Evolutionary conservation across 2,888 invertebrate genomes (phyloP).

Genomic region (Drosophila nigricruria): DNA sequence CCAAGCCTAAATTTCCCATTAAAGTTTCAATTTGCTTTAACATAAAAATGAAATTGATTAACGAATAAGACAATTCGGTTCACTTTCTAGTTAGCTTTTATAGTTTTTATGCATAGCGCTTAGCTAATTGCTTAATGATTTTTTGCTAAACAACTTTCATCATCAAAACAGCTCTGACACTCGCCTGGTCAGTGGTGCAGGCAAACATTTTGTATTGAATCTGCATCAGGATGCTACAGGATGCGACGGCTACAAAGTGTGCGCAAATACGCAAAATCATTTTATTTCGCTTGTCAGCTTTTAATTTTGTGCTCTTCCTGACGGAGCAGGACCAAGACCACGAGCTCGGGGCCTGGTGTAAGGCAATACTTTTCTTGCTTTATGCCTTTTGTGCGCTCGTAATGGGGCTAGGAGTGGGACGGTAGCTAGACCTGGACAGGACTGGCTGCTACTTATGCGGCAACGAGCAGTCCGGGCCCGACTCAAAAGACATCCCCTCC

Average conservation of each 20-base stretch:
- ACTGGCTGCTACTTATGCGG: constrained; percentile 67
- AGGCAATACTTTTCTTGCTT: constrained; percentile 34
- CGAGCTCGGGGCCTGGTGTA: neutral
- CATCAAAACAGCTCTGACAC: constrained; percentile 5
- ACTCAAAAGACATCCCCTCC: constrained; percentile 54
- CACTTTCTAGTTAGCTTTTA: neutral
- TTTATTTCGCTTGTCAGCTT: constrained; percentile 83
- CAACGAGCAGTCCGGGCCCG: constrained; percentile 20
- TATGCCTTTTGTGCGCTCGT: constrained; percentile 35
- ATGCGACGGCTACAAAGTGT: constrained; percentile 49
- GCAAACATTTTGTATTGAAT: constrained; percentile 56
- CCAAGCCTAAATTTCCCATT: too few species aligned
- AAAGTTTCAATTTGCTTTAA: neutral
- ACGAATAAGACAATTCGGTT: neutral
- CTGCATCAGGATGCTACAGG: constrained; percentile 47
- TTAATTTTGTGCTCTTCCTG: constrained; percentile 73
- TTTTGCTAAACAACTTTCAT: constrained; percentile 6
- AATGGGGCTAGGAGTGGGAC: constrained; percentile 10
- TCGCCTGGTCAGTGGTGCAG: constrained; percentile 30
- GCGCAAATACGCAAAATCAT: constrained; percentile 76
- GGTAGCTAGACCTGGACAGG: constrained; percentile 23
- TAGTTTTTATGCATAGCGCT: neutral
- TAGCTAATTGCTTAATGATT: constrained; percentile 6
- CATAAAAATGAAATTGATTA: neutral
- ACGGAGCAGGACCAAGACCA: constrained; percentile 14